Evolutionary conservation across 1,140 invertebrate species (phyloP), one percentile per base, ranked within the genome.

Genomic region (Campodea augens): DNA sequence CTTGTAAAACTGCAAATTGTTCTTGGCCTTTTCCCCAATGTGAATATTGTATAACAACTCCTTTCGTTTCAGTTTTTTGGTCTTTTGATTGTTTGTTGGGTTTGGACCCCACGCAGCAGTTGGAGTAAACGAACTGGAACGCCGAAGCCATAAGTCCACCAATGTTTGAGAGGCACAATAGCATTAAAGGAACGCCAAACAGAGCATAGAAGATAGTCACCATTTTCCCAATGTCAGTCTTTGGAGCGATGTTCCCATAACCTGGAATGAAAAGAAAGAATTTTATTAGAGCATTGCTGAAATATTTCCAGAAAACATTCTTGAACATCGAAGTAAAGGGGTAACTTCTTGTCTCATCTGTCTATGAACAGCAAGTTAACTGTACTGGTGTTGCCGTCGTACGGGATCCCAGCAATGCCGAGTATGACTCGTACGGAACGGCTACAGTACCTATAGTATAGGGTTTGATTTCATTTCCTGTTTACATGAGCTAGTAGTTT

Each of bases 171-270:
- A 91, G 65, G 60, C 84, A 89, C 37, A 89, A 72, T 36, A 91
- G 65, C 66, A 88, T 88, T 36, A 91, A 59, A 1, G 87, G 88
- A 24, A 90, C 84, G 1, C 88, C 84, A 53, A 73, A 68, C 53
- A 75, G 66, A 1, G 88, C 86, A 60, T 92, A 92, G 10, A 88
- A 63, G 52, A 92, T 89, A 1, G 86, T 89, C 1, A 83, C 73
- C 20, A 86, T 68, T 57, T 85, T 80, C 2, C 88, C 88, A 13
- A 67, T 58, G 5, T 69, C 58, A 19, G 83, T 87, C 52, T 74
- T 75, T n/a, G 82, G 83, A 12, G 77, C 73, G 44, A 82, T 68
- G 58, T 81, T 78, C 21, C 82, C 81, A 57, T 85, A 85, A 47
- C 81, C 81, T 82, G 59, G 32, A 62, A 60, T 55, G 18, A 53